Evolutionary conservation across 2,888 invertebrate species (phyloP).

Genomic region (Drosophila meridionalis): DNA sequence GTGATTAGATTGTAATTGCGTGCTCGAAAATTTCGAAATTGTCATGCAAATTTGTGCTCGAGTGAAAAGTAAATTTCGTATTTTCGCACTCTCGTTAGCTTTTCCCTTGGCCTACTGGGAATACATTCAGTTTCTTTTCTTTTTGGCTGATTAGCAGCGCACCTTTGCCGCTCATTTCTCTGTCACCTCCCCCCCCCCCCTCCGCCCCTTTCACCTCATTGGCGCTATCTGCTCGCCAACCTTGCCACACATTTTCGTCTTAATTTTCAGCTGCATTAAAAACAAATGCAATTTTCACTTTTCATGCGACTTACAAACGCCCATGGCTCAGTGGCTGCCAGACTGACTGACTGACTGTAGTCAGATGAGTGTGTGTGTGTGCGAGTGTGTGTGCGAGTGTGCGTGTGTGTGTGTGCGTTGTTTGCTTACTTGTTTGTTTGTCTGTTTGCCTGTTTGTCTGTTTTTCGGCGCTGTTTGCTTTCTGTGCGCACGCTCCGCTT

Average conservation of each 20-base stretch:
- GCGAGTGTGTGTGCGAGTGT: neutral
- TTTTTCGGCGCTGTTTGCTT: conserved; percentile 52
- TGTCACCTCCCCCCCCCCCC: neutral
- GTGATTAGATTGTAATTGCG: neutral
- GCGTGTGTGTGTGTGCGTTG: conserved; percentile 16
- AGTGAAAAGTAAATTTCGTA: conserved; percentile 20
- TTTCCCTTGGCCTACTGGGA: conserved; percentile 33
- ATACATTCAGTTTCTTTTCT: neutral
- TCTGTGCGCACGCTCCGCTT: conserved; percentile 46
- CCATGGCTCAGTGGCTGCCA: conserved; percentile 55
- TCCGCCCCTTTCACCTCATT: conserved; percentile 15
- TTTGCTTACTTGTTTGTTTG: conserved; percentile 40
- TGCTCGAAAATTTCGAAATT: neutral
- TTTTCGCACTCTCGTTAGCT: conserved; percentile 4
- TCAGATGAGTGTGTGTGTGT: conserved; percentile 4
- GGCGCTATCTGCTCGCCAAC: conserved; percentile 24
- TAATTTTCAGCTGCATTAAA: conserved; percentile 72
- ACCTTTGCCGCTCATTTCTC: conserved; percentile 20
- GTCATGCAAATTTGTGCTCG: neutral
- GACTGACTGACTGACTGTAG: conserved; percentile 29
- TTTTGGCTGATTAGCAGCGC: conserved; percentile 33
- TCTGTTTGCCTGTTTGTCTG: conserved; percentile 44
- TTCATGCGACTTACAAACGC: conserved; percentile 53
- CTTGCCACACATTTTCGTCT: conserved; percentile 57
- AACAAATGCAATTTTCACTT: conserved; percentile 78